These are phyloP conservation scores for Halcyon leucocephala DNA, from an alignment of 2,797 vertebrate genomes.

Conservation along the genomic window DNA sequence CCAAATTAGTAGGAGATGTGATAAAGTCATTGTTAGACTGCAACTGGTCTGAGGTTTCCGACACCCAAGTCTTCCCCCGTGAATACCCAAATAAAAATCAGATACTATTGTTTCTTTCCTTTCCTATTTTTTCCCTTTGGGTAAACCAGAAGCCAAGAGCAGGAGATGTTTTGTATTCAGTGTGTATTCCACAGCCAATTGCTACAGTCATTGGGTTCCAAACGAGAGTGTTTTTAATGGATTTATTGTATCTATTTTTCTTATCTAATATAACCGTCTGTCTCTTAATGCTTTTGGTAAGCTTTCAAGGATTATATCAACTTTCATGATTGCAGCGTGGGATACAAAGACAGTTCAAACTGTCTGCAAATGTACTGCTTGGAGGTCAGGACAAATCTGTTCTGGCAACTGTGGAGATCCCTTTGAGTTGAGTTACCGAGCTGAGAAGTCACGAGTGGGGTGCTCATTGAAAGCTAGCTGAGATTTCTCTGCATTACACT, in stretches of 20 bases:
- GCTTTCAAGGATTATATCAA: conserved; percentile 38
- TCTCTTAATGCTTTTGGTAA: conserved; percentile 22
- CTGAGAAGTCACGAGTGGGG: neutral
- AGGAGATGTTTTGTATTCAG: neutral
- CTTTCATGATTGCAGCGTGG: neutral
- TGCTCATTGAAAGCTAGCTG: neutral
- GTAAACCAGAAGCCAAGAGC: neutral
- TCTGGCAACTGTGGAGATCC: neutral
- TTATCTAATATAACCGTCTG: neutral
- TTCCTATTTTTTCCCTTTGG: neutral
- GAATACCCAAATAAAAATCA: neutral
- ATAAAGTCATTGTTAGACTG: neutral
- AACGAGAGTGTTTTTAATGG: neutral
- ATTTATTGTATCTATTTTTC: conserved; percentile 38
- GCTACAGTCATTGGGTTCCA: neutral
- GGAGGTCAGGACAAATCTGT: conserved; percentile 17
- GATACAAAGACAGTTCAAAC: neutral
- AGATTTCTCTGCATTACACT: neutral
- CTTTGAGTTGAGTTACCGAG: conserved; percentile 37
- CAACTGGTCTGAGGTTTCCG: neutral
- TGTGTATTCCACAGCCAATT: neutral
- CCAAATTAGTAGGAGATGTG: neutral
- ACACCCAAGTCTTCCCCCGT: neutral
- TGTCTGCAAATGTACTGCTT: neutral
- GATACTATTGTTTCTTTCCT: neutral